Evolutionary conservation across 92 coral and sea anemone genomes (phyloP), one percentile per base, ranked within the genome.

Genomic region (Porites rus): DNA sequence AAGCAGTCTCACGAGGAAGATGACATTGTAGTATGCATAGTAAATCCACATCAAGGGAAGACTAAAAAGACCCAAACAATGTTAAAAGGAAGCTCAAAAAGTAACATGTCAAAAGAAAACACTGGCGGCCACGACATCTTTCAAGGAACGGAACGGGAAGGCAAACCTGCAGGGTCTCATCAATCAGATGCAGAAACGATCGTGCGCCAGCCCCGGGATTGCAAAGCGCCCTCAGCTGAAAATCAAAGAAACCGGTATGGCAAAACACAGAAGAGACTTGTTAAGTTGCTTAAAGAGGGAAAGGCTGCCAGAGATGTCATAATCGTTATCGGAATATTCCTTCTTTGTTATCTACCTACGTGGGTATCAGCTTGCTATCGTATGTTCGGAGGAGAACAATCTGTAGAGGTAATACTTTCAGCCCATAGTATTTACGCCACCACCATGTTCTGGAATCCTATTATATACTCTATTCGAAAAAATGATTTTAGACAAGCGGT

Each of bases 291-390:
- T 9, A 73, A 73, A 73, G 77, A 73, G 31, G 58, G 58, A 59
- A 73, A 73, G 20, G 77, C 77, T 73, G 77, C 77, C 12, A 50
- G 25, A 20, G 77, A 73, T 51, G 77, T 73, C 61, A 73, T 73
- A 61, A 18, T 73, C 53, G 51, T 73, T 13, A 73, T 50, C 12
- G 25, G 77, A 4, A 25, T 4, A 61, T 73, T 73, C n/a, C 24
- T 73, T 6, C 61, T 73, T 18, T 50, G 77, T 16, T 73, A 73
- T 61, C 61, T 73, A 17, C 77, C 77, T 1, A 7, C 20, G 60
- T 73, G 77, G 58, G 18, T 73, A 50, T 17, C 21, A 13, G 77
- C 77, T 1, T 20, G 46, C 59, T 73, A 50, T 52, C 58, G 59
- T 73, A 4, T 61, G n/a, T 53, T 73, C 54, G 77, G 77, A 13